Percentiles rank a stretch among this genome's conserved stretches.
These are phyloP conservation scores for Cotesia typhae DNA, from an alignment of 1,140 invertebrate species.

Conservation along the genomic window DNA sequence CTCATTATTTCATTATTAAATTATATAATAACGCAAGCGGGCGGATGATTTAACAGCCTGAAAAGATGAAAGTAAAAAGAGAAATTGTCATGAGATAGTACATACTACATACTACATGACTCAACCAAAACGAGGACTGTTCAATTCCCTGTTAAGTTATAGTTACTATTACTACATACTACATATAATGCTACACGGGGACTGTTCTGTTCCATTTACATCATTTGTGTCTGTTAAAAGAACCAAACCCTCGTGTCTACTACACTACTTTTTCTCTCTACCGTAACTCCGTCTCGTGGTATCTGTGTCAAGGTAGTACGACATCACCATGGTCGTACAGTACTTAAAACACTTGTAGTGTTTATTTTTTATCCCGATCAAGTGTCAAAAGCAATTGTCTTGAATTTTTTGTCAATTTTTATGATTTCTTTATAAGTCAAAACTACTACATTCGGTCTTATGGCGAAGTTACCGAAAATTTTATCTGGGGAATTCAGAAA, in stretches of 20 bases:
- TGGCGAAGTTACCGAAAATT: too few species aligned
- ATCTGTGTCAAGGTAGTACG: conserved; percentile 60
- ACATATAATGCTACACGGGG: too few species aligned
- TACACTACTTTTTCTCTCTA: conserved; percentile 17
- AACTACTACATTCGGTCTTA: too few species aligned
- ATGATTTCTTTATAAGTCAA: too few species aligned
- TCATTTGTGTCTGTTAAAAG: not conserved
- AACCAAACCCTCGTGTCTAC: conserved; percentile 15
- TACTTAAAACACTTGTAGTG: not conserved
- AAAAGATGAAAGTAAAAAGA: too few species aligned
- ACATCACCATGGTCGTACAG: conserved; percentile 42
- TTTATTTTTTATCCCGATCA: not conserved
- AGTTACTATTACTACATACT: not conserved
- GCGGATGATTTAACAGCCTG: too few species aligned
- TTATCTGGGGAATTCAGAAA: too few species aligned
- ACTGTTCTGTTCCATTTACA: too few species aligned
- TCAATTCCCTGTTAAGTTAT: not conserved
- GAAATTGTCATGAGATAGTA: too few species aligned
- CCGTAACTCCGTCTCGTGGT: conserved; percentile 30
- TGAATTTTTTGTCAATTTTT: too few species aligned
- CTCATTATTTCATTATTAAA: too few species aligned
- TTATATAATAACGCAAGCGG: too few species aligned
- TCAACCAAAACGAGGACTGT: conserved; percentile 21
- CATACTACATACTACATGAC: not conserved
- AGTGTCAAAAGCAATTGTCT: not conserved